These are phyloP conservation scores for Pimpla rufipes DNA, from an alignment of 2,888 invertebrate genomes.

Conservation along the genomic window DNA sequence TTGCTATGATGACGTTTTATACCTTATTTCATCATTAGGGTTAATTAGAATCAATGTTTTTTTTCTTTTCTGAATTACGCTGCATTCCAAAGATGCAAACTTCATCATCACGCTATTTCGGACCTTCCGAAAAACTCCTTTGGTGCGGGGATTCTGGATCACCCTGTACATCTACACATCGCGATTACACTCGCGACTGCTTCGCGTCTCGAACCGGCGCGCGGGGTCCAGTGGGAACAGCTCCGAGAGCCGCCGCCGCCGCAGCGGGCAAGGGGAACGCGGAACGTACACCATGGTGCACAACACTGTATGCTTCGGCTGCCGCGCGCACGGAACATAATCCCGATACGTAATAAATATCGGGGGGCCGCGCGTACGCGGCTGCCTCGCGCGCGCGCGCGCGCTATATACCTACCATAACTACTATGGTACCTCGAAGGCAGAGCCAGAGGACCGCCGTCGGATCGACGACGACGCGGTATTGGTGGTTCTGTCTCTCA, in stretches of 20 bases:
- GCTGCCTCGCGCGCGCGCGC: too few species aligned
- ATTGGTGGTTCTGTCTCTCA: conserved; percentile 81
- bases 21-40: too few species aligned
- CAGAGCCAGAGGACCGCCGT: conserved; percentile 35
- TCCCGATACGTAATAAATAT: conserved; percentile 84
- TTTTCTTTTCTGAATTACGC: too few species aligned
- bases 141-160: too few species aligned
- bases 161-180: conserved; percentile 20
- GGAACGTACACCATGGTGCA: conserved; percentile 60
- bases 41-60: too few species aligned
- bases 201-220: conserved; percentile 25
- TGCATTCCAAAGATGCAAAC: background rate
- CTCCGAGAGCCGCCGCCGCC: too few species aligned
- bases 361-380: conserved; percentile 55
- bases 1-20: too few species aligned
- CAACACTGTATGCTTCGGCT: conserved; percentile 59
- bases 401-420: too few species aligned
- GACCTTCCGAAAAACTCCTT: too few species aligned
- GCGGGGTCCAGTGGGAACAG: conserved; percentile 58
- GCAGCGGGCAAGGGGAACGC: conserved; percentile 25
- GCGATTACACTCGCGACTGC: conserved; percentile 53
- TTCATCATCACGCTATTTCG: too few species aligned
- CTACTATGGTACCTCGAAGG: conserved; percentile 63
- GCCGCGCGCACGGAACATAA: conserved; percentile 78
- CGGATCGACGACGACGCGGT: conserved; percentile 70